Conservation (phyloP, 2,113 vertebrate species). For the Aramus guarauna region DNA sequence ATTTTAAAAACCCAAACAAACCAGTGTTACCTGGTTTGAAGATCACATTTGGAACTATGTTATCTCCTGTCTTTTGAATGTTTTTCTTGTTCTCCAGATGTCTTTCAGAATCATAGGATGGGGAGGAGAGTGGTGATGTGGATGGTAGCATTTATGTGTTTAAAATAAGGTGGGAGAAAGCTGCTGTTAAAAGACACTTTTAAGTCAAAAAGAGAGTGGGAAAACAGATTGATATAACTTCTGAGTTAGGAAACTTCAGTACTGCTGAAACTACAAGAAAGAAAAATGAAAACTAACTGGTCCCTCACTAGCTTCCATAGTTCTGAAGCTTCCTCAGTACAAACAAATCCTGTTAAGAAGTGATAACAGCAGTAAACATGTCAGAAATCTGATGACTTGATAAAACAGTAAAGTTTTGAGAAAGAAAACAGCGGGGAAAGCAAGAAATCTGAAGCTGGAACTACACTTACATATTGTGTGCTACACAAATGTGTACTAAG, state of each 20-base stretch:
- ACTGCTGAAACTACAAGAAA: not conserved
- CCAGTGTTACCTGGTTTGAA: not conserved
- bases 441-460: not conserved
- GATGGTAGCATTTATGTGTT: not conserved
- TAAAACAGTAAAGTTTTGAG: not conserved
- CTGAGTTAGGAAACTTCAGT: not conserved
- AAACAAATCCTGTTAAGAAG: not conserved
- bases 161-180: not conserved
- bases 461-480: not conserved
- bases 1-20: not conserved
- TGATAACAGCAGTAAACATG: not conserved
- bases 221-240: not conserved
- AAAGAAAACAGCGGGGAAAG: not conserved
- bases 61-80: not conserved
- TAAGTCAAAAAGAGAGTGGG: not conserved
- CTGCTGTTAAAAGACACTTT: not conserved
- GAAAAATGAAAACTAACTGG: not conserved
- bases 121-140: not conserved
- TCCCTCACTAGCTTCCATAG: not conserved
- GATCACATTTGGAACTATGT: not conserved
- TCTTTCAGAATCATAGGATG: not conserved
- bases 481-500: accelerated
- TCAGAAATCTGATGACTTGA: not conserved
- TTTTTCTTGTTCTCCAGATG: not conserved
- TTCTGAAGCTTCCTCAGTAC: not conserved